Percentiles rank a stretch among this genome's conserved stretches.
Evolutionary conservation across 37 sponge, comb jelly and placozoan genomes (phyloP).

Genomic region (Oopsacas minuta): DNA sequence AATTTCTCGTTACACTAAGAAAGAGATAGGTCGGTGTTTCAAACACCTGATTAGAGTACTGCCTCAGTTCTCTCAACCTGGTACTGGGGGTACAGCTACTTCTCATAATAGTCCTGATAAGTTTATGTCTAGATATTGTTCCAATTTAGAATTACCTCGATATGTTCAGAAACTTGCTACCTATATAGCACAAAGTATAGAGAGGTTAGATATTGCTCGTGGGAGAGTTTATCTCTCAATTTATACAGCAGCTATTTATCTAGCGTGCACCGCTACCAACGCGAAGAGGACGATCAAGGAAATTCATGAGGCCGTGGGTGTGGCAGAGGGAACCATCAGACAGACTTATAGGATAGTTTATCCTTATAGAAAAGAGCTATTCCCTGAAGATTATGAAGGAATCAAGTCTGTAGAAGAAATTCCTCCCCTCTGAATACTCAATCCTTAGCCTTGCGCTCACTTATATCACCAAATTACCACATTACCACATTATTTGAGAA

Average conservation of each 20-base stretch:
- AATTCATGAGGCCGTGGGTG: slow-evolving; percentile 93
- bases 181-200: slow-evolving; percentile 76
- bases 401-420: slow-evolving; percentile 52
- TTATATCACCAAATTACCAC: no score
- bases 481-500: no score
- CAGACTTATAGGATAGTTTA: slow-evolving; percentile 72
- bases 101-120: neutral
- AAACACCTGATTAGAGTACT: slow-evolving; percentile 64
- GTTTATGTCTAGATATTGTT: slow-evolving; percentile 72
- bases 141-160: slow-evolving; percentile 43
- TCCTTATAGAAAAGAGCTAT: slow-evolving; percentile 59
- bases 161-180: slow-evolving; percentile 75
- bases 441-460: no score
- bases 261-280: slow-evolving; percentile 83
- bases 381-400: slow-evolving; percentile 70
- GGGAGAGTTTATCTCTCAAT: slow-evolving; percentile 77
- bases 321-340: slow-evolving; percentile 94
- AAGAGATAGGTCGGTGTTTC: slow-evolving; percentile 93
- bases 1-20: slow-evolving; percentile 77
- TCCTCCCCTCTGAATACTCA: slow-evolving; percentile 45
- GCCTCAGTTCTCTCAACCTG: neutral
- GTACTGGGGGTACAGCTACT: neutral
- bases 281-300: slow-evolving; percentile 82
- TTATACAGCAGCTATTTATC: slow-evolving; percentile 90
- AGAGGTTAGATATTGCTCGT: slow-evolving; percentile 71